Percentiles rank a stretch among this genome's conserved stretches.
Evolutionary conservation across 2,113 vertebrate species (phyloP).

Genomic region (Hyperopisus bebe): DNA sequence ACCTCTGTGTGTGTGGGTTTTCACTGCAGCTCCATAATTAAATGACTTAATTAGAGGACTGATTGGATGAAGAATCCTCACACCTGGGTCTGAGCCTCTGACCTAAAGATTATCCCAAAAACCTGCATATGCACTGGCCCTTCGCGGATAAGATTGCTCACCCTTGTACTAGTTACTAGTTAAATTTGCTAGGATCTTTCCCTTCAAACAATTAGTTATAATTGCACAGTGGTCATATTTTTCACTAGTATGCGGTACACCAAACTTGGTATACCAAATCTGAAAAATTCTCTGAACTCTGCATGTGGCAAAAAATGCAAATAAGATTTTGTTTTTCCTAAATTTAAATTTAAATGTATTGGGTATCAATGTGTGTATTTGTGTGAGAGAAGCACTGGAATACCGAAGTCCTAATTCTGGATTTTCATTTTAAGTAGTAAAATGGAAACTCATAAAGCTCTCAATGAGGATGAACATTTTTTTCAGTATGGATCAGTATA

Average conservation of each 20-base stretch:
- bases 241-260: neutral
- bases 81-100: no score
- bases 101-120: no score
- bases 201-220: neutral
- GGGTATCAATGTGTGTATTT: neutral
- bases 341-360: neutral
- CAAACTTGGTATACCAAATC: neutral
- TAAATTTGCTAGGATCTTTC: neutral
- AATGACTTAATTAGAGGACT: no score
- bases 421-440: neutral
- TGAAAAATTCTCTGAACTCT: neutral
- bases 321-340: neutral
- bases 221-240: neutral
- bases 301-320: neutral
- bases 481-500: neutral
- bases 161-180: neutral
- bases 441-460: neutral
- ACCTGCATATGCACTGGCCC: no score
- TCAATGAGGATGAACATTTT: neutral
- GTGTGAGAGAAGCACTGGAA: neutral
- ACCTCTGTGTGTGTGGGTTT: no score
- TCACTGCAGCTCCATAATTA: no score
- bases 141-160: no score
- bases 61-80: no score
- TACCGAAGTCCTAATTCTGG: neutral